A percentile compares a stretch with the other conserved stretches of the same genome.
Evolutionary conservation across 1,140 invertebrate species (phyloP).

Genomic region (Leguminivora glycinivorella): DNA sequence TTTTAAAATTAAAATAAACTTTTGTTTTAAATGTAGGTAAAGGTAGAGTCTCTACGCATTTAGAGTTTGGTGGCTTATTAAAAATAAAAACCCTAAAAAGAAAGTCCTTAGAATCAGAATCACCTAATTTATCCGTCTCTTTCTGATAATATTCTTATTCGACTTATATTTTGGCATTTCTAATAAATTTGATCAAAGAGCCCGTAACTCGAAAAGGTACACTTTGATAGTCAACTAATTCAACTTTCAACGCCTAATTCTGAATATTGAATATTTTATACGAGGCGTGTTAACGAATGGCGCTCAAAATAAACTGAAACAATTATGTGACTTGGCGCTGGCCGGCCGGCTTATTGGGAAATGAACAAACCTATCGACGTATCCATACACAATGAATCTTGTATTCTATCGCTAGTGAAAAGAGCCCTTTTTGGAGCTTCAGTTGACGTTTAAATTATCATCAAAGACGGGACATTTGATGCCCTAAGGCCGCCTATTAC

Average conservation of each 20-base stretch:
- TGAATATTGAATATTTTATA: background rate
- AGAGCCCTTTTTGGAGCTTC: background rate
- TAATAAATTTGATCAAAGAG: too few relatives aligned
- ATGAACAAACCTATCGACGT: constrained; percentile 18
- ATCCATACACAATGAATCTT: background rate
- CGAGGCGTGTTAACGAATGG: background rate
- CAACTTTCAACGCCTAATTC: background rate
- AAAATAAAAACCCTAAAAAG: too few relatives aligned
- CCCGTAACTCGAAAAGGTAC: background rate
- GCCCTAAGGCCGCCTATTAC: background rate
- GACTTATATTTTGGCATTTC: too few relatives aligned
- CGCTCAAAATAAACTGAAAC: constrained; percentile 7
- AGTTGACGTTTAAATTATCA: constrained; percentile 16
- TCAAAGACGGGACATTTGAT: background rate
- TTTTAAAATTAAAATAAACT: too few relatives aligned
- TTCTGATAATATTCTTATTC: too few relatives aligned
- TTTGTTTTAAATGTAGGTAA: too few relatives aligned
- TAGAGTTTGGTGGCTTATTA: too few relatives aligned
- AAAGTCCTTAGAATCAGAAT: too few relatives aligned
- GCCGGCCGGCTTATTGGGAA: background rate
- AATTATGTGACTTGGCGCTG: constrained; percentile 20
- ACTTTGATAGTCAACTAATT: background rate
- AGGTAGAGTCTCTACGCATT: too few relatives aligned
- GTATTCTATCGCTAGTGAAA: background rate
- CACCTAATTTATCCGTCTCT: too few relatives aligned